A percentile compares a stretch with the other conserved stretches of the same genome.
phyloP scores from a whole-genome alignment of 2,113 vertebrate genomes.

The Eurystomus gularis region DNA sequence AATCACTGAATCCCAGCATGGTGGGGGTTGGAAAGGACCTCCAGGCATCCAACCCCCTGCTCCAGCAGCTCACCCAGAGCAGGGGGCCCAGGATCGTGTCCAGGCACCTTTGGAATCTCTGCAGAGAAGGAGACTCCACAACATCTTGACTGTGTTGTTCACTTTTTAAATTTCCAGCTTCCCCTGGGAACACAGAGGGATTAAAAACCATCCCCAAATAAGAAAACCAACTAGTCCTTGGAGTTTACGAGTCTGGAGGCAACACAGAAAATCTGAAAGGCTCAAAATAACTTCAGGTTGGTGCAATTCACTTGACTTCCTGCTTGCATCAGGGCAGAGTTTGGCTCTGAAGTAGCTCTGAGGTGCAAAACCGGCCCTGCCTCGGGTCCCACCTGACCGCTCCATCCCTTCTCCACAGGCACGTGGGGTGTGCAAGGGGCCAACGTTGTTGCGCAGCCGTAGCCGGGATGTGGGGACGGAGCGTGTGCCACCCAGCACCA shows the following conservation, averaged over 20 bases:
- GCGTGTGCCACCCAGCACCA: rapidly evolving
- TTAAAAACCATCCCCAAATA: neutral
- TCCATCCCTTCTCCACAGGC: neutral
- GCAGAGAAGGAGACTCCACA: no score
- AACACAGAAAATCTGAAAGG: neutral
- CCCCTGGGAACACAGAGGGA: neutral
- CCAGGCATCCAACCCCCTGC: no score
- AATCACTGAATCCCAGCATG: no score
- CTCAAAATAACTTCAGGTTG: neutral
- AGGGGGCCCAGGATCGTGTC: no score
- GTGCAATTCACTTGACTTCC: neutral
- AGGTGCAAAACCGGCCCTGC: neutral
- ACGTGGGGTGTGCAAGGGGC: rapidly evolving
- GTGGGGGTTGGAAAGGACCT: no score
- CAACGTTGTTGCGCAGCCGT: rapidly evolving
- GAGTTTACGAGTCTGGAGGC: neutral
- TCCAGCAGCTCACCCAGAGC: no score
- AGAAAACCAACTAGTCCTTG: neutral
- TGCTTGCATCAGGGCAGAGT: neutral
- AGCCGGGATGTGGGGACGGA: rapidly evolving
- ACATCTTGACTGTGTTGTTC: neutral
- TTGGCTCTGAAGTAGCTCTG: neutral
- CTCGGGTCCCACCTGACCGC: rapidly evolving
- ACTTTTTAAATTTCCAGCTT: neutral
- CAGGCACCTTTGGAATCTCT: no score